A percentile compares a stretch with the other conserved stretches of the same genome.
Conservation (phyloP, 2,797 vertebrate genomes). For the Taenioides sp. region DNA sequence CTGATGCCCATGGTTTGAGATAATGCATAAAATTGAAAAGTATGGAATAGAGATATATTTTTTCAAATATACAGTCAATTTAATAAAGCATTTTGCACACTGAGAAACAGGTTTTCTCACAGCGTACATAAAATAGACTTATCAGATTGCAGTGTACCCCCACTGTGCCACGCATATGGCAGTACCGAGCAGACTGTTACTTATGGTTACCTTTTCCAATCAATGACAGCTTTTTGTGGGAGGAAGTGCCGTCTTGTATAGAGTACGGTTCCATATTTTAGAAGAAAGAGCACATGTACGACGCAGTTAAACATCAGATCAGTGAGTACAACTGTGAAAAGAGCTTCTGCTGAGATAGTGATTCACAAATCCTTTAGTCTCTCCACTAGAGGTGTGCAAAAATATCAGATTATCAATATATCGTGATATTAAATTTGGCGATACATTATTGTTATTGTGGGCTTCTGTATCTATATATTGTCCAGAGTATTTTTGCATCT, state of each 20-base stretch:
- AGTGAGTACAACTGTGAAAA: not conserved
- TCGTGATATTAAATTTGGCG: too few relatives aligned
- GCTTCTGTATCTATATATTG: too few relatives aligned
- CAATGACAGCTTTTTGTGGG: not conserved
- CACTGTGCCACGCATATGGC: not conserved
- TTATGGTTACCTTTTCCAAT: not conserved
- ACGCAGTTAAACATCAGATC: too few relatives aligned
- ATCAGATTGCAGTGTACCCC: not conserved
- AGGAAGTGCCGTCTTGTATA: too few relatives aligned
- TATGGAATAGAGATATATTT: not conserved
- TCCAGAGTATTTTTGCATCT: too few relatives aligned
- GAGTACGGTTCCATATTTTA: too few relatives aligned
- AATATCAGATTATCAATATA: too few relatives aligned
- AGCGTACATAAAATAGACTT: not conserved
- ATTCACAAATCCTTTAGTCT: too few relatives aligned
- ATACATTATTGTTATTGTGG: too few relatives aligned
- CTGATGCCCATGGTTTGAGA: not conserved
- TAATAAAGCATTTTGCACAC: not conserved
- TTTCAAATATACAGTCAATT: not conserved
- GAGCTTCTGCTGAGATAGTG: too few relatives aligned
- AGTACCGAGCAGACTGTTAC: slow-evolving; percentile 15
- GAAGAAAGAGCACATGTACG: too few relatives aligned
- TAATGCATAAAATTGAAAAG: not conserved
- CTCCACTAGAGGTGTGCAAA: too few relatives aligned
- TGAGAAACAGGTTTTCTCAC: not conserved